phyloP scores from a whole-genome alignment of 2,888 invertebrate genomes.

The Brassicogethes aeneus region DNA sequence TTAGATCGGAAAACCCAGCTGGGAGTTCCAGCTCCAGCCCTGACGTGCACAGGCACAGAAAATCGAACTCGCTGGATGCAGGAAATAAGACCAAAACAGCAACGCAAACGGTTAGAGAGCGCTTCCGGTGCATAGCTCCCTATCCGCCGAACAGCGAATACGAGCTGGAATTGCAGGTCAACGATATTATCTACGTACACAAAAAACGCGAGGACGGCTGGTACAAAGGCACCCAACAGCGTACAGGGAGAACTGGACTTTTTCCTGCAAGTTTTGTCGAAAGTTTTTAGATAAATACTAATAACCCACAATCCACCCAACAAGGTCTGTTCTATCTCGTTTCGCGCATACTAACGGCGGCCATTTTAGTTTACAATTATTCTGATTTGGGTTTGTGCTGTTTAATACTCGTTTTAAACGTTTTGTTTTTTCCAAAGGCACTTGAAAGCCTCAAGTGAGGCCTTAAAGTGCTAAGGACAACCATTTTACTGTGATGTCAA shows the following conservation, averaged over 20 bases:
- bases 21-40: slow-evolving; percentile 36
- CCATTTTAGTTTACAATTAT: too few relatives aligned
- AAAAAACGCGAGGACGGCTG: slow-evolving; percentile 91
- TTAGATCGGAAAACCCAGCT: slow-evolving; percentile 26
- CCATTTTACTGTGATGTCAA: too few relatives aligned
- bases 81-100: slow-evolving; percentile 38
- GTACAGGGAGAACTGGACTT: slow-evolving; percentile 86
- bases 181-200: slow-evolving; percentile 85
- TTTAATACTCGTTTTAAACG: too few relatives aligned
- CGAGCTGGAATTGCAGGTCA: slow-evolving; percentile 81
- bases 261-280: slow-evolving; percentile 89
- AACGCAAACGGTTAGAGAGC: slow-evolving; percentile 36
- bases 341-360: too few relatives aligned
- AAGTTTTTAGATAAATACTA: slow-evolving; percentile 23
- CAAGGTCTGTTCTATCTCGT: too few relatives aligned
- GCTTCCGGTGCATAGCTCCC: slow-evolving; percentile 86
- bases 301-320: too few relatives aligned
- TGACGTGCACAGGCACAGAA: slow-evolving; percentile 46
- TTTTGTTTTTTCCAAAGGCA: too few relatives aligned
- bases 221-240: slow-evolving; percentile 87
- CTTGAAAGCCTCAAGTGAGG: too few relatives aligned
- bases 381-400: too few relatives aligned
- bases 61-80: slow-evolving; percentile 78
- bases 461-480: too few relatives aligned
- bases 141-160: slow-evolving; percentile 93